These are phyloP conservation scores for Siniperca obscura DNA, from an alignment of 2,797 vertebrate species.

Conservation along the genomic window DNA sequence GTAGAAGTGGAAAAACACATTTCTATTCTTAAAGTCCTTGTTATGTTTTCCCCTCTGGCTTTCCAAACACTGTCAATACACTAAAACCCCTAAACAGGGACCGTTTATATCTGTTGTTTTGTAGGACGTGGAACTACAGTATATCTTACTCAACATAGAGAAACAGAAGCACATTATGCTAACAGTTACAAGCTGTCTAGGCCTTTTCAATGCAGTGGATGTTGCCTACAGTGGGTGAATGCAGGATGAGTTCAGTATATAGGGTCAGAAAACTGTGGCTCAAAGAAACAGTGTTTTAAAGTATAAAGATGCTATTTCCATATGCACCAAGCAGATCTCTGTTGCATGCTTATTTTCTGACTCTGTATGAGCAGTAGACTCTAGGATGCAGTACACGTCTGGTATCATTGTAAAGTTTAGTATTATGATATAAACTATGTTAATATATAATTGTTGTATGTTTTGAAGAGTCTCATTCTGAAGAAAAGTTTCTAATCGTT, in stretches of 20 bases:
- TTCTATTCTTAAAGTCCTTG: constrained; percentile 65
- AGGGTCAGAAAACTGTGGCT: constrained; percentile 66
- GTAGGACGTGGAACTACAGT: constrained; percentile 57
- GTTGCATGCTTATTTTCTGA: constrained; percentile 83
- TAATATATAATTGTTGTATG: constrained; percentile 83
- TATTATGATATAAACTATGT: constrained; percentile 78
- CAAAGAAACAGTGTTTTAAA: constrained; percentile 59
- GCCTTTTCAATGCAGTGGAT: constrained; percentile 35
- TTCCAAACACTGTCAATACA: constrained; percentile 61
- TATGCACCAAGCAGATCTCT: constrained; percentile 80
- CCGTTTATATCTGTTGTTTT: constrained; percentile 64
- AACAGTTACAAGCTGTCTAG: constrained; percentile 28
- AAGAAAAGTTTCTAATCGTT: constrained; percentile 50
- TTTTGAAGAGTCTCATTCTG: constrained; percentile 64
- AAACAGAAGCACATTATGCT: constrained; percentile 49
- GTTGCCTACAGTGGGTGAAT: constrained; percentile 17
- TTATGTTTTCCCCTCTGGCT: constrained; percentile 47
- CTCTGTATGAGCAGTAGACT: constrained; percentile 75
- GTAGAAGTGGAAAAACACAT: constrained; percentile 69
- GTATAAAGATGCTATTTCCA: constrained; percentile 71
- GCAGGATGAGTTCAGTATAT: constrained; percentile 25
- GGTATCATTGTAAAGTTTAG: constrained; percentile 81
- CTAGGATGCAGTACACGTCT: constrained; percentile 78
- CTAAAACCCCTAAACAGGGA: constrained; percentile 38
- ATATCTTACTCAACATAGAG: constrained; percentile 38